Base-by-base conservation (phyloP, 2,113 vertebrate genomes). In the Glareola pratincola region DNA sequence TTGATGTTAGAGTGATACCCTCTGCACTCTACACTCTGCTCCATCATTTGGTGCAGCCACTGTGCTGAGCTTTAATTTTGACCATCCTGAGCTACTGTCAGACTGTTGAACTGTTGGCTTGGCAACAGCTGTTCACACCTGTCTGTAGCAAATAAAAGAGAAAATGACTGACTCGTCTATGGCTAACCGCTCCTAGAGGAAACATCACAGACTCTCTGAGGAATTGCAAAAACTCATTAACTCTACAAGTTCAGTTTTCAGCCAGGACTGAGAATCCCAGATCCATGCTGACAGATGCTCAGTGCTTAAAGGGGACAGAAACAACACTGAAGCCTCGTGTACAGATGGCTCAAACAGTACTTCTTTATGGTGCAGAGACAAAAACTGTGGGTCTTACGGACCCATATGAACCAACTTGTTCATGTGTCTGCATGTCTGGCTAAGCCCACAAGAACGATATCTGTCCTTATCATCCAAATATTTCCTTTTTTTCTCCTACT, bases 271-370 rank as follows among this genome's bases (percentile, higher is more conserved):
- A 66, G 90, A 56, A 74, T n/a, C 51, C 16, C 34, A 64, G 13
- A 53, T 69, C 36, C 39, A 37, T 34, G 47, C 66, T 85, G 71
- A 48, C 56, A 95, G 72, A 53, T 85, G 59, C 48, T 81, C 43
- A n/a, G 63, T 39, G 48, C 39, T 60, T 88, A 37, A 59, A 14
- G 50, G 43, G 62, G 39, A 48, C 50, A 51, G 56, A 82, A 75
- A 17, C 23, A 79, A 23, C 60, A n/a, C 6, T 0, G 0, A 14
- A 32, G 16, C 32, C 19, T 60, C 39, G 12, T 56, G 29, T 45
- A 41, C 27, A 87, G 78, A 64, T 60, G 18, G 39, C 60, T 88
- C 56, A 41, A 88, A 41, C 20, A 26, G 43, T 48, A 16, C 20
- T 85, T 54, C 24, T 78, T 47, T 77, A 7, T 51, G 15, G 23